Evolutionary conservation across 2,113 vertebrate genomes (phyloP), one percentile per base, ranked within the genome.

Genomic region (Regulus satrapa): DNA sequence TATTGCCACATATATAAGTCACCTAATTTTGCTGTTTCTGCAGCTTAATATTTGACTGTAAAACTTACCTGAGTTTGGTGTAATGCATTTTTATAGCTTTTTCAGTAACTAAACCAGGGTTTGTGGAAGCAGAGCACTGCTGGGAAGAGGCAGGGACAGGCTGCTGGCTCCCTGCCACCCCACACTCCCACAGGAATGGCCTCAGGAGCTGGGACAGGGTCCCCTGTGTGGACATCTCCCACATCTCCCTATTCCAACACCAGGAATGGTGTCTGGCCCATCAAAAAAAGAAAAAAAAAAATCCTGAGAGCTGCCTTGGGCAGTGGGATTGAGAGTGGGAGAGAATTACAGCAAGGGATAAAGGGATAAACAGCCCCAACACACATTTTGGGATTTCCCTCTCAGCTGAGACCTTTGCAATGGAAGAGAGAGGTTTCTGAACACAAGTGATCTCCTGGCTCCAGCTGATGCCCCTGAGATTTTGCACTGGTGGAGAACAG

Each of bases 21-120:
- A 73, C 19, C 38, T 41, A 38, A 81, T 75, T 77, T 77, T 87
- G 38, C 69, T 91, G 51, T 55, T 91, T 92, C 76, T 96, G 55
- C 38, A 89, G 26, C 46, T 89, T 89, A 77, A 54, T 84, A 91
- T 54, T 58, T 0, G 1, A 26, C 12, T 34, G 41, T 54, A 54
- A 58, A 93, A 92, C 48, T 88, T 58, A 16, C 2, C 59, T 73
- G 56, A 75, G 20, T n/a, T 63, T 14, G 13, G 10, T 17, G 38
- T 18, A 66, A 90, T 28, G 14, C 38, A 25, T 69, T 92, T 87
- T 82, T 54, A 74, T 75, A 67, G 71, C 14, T 63, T 67, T 75
- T 72, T 24, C 26, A 3, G 40, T 21, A 88, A 69, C 41, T 74
- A 16, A 48, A n/a, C 5, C 31, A 10, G 32, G 10, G 25, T 32